Conservation (phyloP, 2,797 vertebrate species). For the Menidia menidia region DNA sequence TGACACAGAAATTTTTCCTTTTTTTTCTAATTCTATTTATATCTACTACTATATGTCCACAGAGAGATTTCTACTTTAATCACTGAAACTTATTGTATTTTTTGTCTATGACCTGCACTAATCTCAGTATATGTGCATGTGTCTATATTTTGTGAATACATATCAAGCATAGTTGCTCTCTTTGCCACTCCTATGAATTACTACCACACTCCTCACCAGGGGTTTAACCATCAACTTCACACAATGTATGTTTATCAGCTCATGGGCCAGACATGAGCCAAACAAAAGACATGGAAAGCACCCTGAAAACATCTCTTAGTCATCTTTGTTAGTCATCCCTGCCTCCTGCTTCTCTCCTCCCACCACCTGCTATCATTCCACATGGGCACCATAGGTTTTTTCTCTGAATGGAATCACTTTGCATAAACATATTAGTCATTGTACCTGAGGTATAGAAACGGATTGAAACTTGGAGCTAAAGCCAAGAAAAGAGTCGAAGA, state of each 20-base stretch:
- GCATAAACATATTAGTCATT: constrained; percentile 43
- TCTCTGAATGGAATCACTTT: constrained; percentile 37
- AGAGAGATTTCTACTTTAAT: neutral
- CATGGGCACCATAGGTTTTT: constrained; percentile 58
- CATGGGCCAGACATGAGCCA: constrained; percentile 36
- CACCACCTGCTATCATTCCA: constrained; percentile 50
- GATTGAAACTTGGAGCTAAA: constrained; percentile 14
- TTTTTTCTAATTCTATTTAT: neutral
- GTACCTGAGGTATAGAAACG: constrained; percentile 26
- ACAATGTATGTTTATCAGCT: constrained; percentile 55
- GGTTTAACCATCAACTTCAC: neutral
- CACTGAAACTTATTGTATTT: neutral
- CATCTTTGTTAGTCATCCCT: constrained; percentile 67
- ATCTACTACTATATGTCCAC: neutral
- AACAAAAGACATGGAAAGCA: constrained; percentile 60
- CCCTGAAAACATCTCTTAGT: constrained; percentile 61
- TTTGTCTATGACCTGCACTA: neutral
- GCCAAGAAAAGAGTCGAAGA: neutral
- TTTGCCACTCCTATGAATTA: neutral
- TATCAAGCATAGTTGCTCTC: neutral
- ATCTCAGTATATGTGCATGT: neutral
- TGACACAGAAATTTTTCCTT: neutral
- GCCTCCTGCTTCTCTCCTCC: constrained; percentile 45
- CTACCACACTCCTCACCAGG: neutral
- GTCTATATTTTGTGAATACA: neutral